Evolutionary conservation across 2,797 vertebrate species (phyloP).

Genomic region (Protonibea diacanthus): DNA sequence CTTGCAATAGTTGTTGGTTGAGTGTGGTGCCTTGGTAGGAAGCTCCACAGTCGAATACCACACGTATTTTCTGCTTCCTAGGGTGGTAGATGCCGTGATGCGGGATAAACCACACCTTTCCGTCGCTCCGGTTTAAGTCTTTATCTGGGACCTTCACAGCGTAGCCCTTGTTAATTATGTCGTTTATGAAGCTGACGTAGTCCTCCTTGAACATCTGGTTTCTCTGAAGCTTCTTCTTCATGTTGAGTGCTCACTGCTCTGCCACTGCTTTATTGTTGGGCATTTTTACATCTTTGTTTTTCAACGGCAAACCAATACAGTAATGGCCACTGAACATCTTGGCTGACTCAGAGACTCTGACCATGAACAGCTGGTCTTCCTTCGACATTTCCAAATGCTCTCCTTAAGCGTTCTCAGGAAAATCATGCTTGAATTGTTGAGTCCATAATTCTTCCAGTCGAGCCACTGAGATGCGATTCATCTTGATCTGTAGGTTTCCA

Average conservation of each 20-base stretch:
- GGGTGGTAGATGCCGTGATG: neutral
- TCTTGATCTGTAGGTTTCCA: neutral
- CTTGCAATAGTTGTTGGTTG: conserved; percentile 5
- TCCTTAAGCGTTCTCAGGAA: conserved; percentile 16
- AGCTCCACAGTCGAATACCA: neutral
- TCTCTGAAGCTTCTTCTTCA: conserved; percentile 22
- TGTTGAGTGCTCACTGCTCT: conserved; percentile 20
- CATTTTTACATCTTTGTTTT: conserved; percentile 2
- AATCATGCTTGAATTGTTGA: conserved; percentile 37
- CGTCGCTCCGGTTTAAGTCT: neutral
- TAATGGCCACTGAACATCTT: conserved; percentile 25
- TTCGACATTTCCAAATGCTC: conserved; percentile 28
- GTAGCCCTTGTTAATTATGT: neutral
- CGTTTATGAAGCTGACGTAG: neutral
- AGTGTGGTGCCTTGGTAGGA: neutral
- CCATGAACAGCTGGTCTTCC: conserved; percentile 11
- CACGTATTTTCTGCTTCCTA: neutral
- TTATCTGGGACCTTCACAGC: neutral
- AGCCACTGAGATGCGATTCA: neutral
- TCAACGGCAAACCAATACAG: conserved; percentile 22
- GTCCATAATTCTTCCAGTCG: conserved; percentile 4
- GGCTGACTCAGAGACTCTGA: conserved; percentile 3
- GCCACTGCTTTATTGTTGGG: conserved; percentile 22
- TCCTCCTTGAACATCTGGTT: neutral
- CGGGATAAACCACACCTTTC: conserved; percentile 8